These are phyloP conservation scores for Gymnocypris eckloni DNA, from an alignment of 2,797 vertebrate species.

Conservation along the genomic window DNA sequence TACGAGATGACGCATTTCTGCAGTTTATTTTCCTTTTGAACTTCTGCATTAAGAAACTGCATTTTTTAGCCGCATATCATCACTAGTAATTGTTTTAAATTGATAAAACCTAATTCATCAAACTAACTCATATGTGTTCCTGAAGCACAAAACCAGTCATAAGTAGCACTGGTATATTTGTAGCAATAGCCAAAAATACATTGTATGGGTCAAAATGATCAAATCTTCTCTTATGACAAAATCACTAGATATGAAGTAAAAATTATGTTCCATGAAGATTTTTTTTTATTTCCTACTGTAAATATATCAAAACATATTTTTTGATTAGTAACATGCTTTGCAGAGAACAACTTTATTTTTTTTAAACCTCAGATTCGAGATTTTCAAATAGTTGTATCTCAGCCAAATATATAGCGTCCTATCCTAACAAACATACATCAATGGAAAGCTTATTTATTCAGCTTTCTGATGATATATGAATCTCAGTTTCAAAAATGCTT, in stretches of 20 bases:
- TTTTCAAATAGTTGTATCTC: not conserved
- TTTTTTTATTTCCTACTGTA: not conserved
- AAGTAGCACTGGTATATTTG: not conserved
- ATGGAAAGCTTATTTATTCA: no score
- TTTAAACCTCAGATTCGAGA: not conserved
- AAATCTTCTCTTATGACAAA: not conserved
- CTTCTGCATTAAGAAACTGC: not conserved
- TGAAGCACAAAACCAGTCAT: not conserved
- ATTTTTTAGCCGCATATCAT: not conserved
- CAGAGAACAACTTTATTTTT: not conserved
- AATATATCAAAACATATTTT: not conserved
- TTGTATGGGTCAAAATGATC: not conserved
- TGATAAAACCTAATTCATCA: not conserved
- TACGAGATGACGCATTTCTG: slow-evolving; percentile 20
- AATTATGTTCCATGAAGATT: not conserved
- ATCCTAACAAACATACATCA: no score
- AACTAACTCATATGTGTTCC: not conserved
- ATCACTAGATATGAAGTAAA: not conserved
- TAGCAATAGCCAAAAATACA: not conserved
- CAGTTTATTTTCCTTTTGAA: not conserved
- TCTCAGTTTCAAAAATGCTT: not conserved
- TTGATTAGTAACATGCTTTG: not conserved
- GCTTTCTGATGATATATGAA: not conserved
- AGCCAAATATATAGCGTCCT: not conserved
- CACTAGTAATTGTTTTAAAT: not conserved